Conservation (phyloP, 35 echinoderm and acorn worm species). For the Hemicentrotus pulcherrimus region DNA sequence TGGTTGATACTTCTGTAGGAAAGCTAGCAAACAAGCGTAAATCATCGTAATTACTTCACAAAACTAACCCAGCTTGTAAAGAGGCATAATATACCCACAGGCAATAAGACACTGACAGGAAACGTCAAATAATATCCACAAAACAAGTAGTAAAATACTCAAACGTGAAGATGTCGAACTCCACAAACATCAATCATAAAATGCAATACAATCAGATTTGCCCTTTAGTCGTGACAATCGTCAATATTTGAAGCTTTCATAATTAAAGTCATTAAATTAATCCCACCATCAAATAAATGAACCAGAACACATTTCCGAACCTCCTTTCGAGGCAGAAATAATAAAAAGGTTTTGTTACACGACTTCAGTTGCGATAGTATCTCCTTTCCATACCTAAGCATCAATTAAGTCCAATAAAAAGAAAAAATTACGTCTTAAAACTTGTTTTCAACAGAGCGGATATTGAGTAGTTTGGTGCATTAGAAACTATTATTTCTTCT, state of each 20-base stretch:
- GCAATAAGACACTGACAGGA: neutral
- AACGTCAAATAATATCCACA: neutral
- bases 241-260: neutral
- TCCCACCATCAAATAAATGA: neutral
- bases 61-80: neutral
- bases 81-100: neutral
- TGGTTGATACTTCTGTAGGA: no score
- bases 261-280: neutral
- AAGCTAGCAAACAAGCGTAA: neutral
- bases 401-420: neutral
- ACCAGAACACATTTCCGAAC: neutral
- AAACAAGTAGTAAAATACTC: neutral
- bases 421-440: neutral
- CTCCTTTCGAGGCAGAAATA: neutral
- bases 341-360: neutral
- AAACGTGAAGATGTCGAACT: neutral
- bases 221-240: neutral
- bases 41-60: neutral
- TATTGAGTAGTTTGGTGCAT: constrained; percentile 4
- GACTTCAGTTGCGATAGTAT: neutral
- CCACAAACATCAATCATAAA: neutral
- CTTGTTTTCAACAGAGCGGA: constrained; percentile 5
- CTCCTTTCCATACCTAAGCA: neutral
- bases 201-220: neutral
- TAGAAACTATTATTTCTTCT: neutral